Base-by-base conservation (phyloP, 2,888 invertebrate species). In the Synergus itoensis region DNA sequence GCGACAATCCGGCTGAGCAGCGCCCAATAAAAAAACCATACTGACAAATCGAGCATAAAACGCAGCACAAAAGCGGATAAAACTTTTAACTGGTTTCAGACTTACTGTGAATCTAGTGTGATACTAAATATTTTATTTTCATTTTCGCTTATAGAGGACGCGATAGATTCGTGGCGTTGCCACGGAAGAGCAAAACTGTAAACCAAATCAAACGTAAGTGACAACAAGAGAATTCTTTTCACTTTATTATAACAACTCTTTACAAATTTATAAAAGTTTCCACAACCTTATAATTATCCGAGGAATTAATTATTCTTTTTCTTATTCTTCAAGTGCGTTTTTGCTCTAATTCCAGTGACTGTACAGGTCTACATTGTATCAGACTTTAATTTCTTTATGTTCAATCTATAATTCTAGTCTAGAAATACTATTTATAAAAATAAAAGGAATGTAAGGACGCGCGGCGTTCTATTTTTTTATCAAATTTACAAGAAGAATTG, bases 41-140 rank as follows among this genome's bases (percentile, higher is more conserved):
- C 9, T 69, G 69, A 69, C 45, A 69, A 69, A 69, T 48, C 28
- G 48, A 69, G 69, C 69, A 69, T 69, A 69, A 69, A 69, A 69
- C 69, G 69, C 69, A 69, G 69, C 69, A 69, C 69, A 48, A 69
- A 83, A 84, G 83, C 84, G 77, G 82, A 80, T 82, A 79, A 81
- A 84, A 82, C 81, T 84, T 79, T 78, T 81, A 82, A 82, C 82
- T 83, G 78, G 77, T 82, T 81, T 48, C 79, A 86, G 83, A 90
- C 89, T 90, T 89, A 90, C 89, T 90, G 87, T 84, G 88, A 85
- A 83, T 88, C 87, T 88, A 88, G 86, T 84, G 88, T 86, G 87
- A 90, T 86, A 86, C 87, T 88, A 90, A 88, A 89, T 87, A 89
- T 84, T 86, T 89, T 89, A 89, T 85, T 88, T 84, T 84, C 86